Evolutionary conservation across 2,113 vertebrate genomes (phyloP).

Genomic region (Labeo catla): DNA sequence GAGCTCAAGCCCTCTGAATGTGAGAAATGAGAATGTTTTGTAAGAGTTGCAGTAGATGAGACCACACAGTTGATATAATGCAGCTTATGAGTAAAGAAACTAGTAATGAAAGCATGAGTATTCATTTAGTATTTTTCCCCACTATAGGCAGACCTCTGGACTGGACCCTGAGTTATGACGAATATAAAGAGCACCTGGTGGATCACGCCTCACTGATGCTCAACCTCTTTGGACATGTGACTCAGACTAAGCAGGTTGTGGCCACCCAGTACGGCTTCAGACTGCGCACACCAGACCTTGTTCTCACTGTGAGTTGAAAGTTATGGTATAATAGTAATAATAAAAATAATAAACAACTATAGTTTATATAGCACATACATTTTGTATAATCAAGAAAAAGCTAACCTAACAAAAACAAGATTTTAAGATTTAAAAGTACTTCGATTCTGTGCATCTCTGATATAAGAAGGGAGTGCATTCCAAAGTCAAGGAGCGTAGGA

Average conservation of each 20-base stretch:
- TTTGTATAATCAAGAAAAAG: too few relatives aligned
- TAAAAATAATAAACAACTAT: too few relatives aligned
- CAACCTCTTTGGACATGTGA: constrained; percentile 78
- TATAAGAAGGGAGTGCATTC: too few relatives aligned
- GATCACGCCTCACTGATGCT: constrained; percentile 86
- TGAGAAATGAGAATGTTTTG: constrained; percentile 57
- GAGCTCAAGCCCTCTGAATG: constrained; percentile 71
- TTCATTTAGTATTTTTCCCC: neutral
- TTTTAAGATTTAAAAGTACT: too few relatives aligned
- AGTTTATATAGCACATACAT: too few relatives aligned
- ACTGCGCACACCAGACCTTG: constrained; percentile 81
- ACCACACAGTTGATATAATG: neutral
- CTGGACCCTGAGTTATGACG: constrained; percentile 31
- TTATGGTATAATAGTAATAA: neutral
- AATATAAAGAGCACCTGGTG: constrained; percentile 65
- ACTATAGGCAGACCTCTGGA: constrained; percentile 14
- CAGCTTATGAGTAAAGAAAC: neutral
- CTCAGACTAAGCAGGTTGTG: constrained; percentile 81
- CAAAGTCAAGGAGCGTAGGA: too few relatives aligned
- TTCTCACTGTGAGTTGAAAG: constrained; percentile 59
- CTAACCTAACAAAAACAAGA: too few relatives aligned
- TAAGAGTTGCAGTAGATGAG: neutral
- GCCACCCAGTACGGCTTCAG: constrained; percentile 87
- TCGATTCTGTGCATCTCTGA: neutral
- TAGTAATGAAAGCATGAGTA: neutral